Evolutionary conservation across 2,888 invertebrate species (phyloP).

Genomic region (Callosobruchus maculatus): DNA sequence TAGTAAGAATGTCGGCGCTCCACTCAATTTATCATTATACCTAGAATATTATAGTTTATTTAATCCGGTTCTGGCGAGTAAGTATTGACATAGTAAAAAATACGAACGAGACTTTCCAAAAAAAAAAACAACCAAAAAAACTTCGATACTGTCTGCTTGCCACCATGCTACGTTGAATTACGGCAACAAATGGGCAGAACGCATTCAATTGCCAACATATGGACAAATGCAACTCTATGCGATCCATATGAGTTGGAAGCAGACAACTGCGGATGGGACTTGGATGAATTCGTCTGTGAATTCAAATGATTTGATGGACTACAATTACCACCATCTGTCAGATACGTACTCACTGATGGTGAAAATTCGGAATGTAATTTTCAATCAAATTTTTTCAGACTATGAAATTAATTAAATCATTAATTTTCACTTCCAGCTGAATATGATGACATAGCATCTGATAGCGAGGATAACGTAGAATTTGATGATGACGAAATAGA

Average conservation of each 20-base stretch:
- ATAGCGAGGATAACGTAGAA: too few relatives aligned
- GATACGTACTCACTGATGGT: too few relatives aligned
- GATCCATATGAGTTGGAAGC: too few relatives aligned
- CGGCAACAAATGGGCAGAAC: slow-evolving; percentile 6
- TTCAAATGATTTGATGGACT: slow-evolving; percentile 10
- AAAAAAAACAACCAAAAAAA: slow-evolving; percentile 7
- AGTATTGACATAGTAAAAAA: slow-evolving; percentile 13
- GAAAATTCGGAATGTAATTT: slow-evolving; percentile 2
- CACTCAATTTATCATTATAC: too few relatives aligned
- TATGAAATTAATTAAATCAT: too few relatives aligned
- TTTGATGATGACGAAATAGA: too few relatives aligned
- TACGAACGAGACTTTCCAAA: slow-evolving; percentile 8
- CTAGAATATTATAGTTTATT: too few relatives aligned
- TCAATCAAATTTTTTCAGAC: not conserved
- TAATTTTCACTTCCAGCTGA: too few relatives aligned
- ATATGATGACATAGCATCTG: too few relatives aligned
- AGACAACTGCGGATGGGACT: too few relatives aligned
- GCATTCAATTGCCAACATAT: slow-evolving; percentile 10
- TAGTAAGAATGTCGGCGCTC: too few relatives aligned
- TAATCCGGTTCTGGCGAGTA: too few relatives aligned
- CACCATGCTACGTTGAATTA: slow-evolving; percentile 10
- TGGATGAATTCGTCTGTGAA: slow-evolving; percentile 11
- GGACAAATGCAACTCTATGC: slow-evolving; percentile 8
- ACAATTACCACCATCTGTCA: slow-evolving; percentile 11
- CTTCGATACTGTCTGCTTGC: slow-evolving; percentile 9